These are phyloP conservation scores for Brachynemurus nebulosus DNA, from an alignment of 2,888 invertebrate genomes.

Conservation along the genomic window DNA sequence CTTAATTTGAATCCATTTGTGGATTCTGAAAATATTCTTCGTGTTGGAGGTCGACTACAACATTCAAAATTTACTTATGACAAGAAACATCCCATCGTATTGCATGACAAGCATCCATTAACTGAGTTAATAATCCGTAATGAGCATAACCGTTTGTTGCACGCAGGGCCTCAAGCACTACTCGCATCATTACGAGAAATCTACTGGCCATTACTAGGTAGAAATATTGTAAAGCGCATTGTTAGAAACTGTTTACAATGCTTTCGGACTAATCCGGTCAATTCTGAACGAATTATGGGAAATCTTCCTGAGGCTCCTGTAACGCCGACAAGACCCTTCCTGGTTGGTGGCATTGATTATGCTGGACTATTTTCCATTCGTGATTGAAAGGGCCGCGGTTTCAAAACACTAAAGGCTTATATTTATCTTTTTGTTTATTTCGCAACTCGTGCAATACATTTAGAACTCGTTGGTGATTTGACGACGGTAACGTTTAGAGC, in stretches of 20 bases:
- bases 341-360: conserved; percentile 16
- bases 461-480: conserved; percentile 23
- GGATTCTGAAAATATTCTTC: conserved; percentile 3
- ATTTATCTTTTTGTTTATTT: conserved; percentile 23
- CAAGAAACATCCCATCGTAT: conserved; percentile 14
- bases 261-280: conserved; percentile 13
- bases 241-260: conserved; percentile 15
- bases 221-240: conserved; percentile 7
- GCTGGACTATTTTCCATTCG: conserved; percentile 16
- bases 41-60: conserved; percentile 12
- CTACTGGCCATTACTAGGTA: conserved; percentile 14
- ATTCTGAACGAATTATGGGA: conserved; percentile 18
- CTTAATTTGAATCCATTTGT: conserved; percentile 9
- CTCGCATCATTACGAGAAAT: conserved; percentile 10
- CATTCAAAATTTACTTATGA: conserved; percentile 9
- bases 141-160: conserved; percentile 14
- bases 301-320: conserved; percentile 18
- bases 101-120: conserved; percentile 10
- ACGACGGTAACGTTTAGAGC: conserved; percentile 23
- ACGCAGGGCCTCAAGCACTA: conserved; percentile 15
- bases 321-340: conserved; percentile 14
- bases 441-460: conserved; percentile 22
- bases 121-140: conserved; percentile 13
- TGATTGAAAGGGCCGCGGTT: conserved; percentile 12
- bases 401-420: conserved; percentile 15